Conservation (phyloP, 2,113 vertebrate genomes). For the Sakesphorus luctuosus region DNA sequence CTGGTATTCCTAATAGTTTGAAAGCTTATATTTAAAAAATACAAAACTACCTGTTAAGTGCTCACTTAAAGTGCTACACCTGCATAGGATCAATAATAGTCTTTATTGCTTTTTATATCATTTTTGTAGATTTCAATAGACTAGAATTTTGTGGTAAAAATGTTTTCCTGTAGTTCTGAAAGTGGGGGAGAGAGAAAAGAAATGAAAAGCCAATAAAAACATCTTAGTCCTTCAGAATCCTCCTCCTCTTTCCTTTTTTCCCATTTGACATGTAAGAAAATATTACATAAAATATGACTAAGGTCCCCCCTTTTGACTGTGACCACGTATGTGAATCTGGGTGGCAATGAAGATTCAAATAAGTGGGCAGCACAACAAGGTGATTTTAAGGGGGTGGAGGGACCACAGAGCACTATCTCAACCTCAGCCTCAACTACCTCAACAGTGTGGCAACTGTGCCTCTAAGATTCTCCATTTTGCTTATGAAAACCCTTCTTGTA, state of each 20-base stretch:
- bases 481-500: conserved; percentile 13
- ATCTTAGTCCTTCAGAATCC: background rate
- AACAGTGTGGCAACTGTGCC: background rate
- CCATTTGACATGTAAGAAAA: background rate
- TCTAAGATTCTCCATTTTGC: background rate
- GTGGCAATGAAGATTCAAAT: background rate
- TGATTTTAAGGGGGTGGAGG: background rate
- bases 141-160: background rate
- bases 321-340: background rate
- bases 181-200: background rate
- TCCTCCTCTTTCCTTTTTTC: background rate
- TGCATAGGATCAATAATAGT: background rate
- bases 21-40: background rate
- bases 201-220: background rate
- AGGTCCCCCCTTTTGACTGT: background rate
- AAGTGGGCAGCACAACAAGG: background rate
- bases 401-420: fast-evolving
- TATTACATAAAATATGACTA: background rate
- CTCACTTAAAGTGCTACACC: background rate
- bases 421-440: background rate
- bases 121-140: background rate
- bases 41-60: background rate
- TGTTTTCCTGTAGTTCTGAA: background rate
- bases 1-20: background rate
- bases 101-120: background rate